Base-by-base conservation (phyloP, 2,113 vertebrate genomes). In the Speoplatyrhinus poulsoni region DNA sequence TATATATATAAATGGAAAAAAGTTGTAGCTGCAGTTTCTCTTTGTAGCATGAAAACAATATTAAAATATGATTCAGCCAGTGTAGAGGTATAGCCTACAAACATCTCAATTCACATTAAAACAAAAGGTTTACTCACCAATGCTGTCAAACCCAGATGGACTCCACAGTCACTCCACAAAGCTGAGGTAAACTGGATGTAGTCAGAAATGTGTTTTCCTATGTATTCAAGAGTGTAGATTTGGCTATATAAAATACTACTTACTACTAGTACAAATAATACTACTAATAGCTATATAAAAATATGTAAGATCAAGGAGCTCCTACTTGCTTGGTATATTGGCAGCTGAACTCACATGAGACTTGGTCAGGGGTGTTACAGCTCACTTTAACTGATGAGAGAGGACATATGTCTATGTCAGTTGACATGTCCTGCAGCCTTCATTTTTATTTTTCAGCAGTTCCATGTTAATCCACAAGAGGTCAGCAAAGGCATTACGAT, bases 121-220 rank as follows among this genome's bases (percentile, higher is more conserved):
- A 41, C 36, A 41, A 41, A 41, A 6, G 36, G 36, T 41, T 41
- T 41, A 41, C 36, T 41, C 36, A 41, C 36, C 36, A 41, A 41
- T 76, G 12, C 74, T 74, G 76, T 78, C 83, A 87, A 58, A 70
- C 72, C 61, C 85, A 84, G 79, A 64, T 69, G 66, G 15, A 53
- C 61, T 19, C 19, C 56, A 15, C 19, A 19, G n/a, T 4, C 15
- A 46, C 55, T 58, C 54, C n/a, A 55, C 15, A 16, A 16, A 55
- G 15, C 53, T n/a, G 5, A 55, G 17, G 16, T 8, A 56, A 10
- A 56, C 54, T n/a, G 12, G 12, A 56, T 13, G 54, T 56, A 56
- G 10, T 15, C 2, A n/a, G 7, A 15, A 9, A 56, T 56, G 36
- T 41, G 7, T 41, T 41, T 41, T 41, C 36, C 36, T 41, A 7